Percentiles rank a stretch among this genome's conserved stretches.
Evolutionary conservation across 2,797 vertebrate species (phyloP).

Genomic region (Momotus momota): DNA sequence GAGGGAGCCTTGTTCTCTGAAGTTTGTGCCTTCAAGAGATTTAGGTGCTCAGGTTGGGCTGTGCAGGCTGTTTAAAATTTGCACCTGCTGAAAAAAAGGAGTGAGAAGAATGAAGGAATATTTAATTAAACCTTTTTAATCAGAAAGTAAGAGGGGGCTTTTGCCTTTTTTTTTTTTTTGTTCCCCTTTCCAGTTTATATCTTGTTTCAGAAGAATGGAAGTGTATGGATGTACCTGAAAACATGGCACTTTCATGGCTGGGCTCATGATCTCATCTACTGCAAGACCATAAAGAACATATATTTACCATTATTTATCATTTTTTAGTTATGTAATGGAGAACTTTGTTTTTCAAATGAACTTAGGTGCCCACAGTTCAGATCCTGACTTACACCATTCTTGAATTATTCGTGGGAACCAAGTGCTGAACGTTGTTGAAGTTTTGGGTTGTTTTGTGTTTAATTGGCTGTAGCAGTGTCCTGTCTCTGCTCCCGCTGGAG

Average conservation of each 20-base stretch:
- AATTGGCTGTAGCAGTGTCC: background rate
- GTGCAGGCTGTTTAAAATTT: background rate
- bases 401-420: accelerated
- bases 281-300: background rate
- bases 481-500: background rate
- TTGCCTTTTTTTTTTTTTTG: too few relatives aligned
- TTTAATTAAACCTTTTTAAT: background rate
- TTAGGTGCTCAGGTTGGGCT: background rate
- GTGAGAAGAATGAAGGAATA: background rate
- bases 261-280: accelerated
- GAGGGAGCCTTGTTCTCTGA: background rate
- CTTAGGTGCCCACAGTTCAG: background rate
- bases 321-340: background rate
- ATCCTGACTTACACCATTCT: background rate
- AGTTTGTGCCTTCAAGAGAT: background rate
- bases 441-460: background rate
- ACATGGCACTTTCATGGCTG: background rate
- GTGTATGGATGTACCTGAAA: background rate
- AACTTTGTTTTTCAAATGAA: background rate
- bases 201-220: background rate
- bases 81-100: background rate
- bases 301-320: background rate
- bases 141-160: accelerated
- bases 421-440: background rate
- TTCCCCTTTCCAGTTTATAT: background rate